Evolutionary conservation across 2,113 vertebrate species (phyloP).

Genomic region (Maccullochella peelii): DNA sequence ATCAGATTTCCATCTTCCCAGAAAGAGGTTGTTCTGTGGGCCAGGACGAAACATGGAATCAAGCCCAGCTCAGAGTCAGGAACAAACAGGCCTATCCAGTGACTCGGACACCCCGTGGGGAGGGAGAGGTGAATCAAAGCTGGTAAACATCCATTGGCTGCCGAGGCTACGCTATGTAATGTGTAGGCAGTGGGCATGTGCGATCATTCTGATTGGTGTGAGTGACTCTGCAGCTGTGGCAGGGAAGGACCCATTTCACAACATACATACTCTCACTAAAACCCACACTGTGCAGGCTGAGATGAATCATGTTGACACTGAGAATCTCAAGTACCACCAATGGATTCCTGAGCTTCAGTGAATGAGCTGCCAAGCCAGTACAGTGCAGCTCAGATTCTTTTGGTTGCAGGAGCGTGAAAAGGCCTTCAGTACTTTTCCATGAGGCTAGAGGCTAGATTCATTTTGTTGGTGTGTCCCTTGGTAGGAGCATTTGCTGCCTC

Average conservation of each 20-base stretch:
- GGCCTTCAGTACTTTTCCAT: slow-evolving; percentile 64
- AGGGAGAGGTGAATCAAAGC: slow-evolving; percentile 16
- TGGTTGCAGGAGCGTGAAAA: slow-evolving; percentile 14
- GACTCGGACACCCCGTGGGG: slow-evolving; percentile 5
- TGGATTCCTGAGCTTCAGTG: slow-evolving; percentile 31
- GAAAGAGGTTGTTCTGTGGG: slow-evolving; percentile 14
- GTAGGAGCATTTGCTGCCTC: neutral
- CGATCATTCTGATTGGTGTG: neutral
- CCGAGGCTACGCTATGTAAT: neutral
- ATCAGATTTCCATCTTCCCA: slow-evolving; percentile 65
- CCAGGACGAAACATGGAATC: slow-evolving; percentile 50
- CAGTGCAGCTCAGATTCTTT: slow-evolving; percentile 40
- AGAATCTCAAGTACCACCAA: slow-evolving; percentile 37
- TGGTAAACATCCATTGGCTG: slow-evolving; percentile 46
- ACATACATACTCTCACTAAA: slow-evolving; percentile 1
- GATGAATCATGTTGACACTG: slow-evolving; percentile 51
- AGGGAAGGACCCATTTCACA: neutral
- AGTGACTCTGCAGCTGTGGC: slow-evolving; percentile 46
- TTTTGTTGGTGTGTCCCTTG: neutral
- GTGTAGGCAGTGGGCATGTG: neutral
- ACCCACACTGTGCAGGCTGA: neutral
- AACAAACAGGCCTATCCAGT: slow-evolving; percentile 57
- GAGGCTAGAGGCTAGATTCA: neutral
- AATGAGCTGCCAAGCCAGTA: slow-evolving; percentile 21
- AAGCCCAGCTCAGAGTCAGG: slow-evolving; percentile 7